A percentile compares a stretch with the other conserved stretches of the same genome.
These are phyloP conservation scores for Syngnathus rostellatus DNA, from an alignment of 2,797 vertebrate genomes.

Conservation along the genomic window DNA sequence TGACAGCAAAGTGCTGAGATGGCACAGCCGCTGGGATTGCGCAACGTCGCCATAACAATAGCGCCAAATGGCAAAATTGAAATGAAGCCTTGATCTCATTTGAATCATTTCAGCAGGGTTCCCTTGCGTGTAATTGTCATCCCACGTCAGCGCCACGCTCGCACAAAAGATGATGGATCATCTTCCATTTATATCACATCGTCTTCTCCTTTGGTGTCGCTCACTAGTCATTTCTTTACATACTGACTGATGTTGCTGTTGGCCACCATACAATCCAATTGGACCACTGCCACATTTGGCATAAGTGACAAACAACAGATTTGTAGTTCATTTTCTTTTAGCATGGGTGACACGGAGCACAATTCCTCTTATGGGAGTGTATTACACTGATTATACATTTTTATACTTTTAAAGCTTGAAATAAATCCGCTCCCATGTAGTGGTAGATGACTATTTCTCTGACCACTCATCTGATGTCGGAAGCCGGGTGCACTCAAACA, in stretches of 20 bases:
- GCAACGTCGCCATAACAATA: constrained; percentile 38
- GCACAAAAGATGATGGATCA: constrained; percentile 33
- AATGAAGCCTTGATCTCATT: constrained; percentile 40
- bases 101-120: constrained; percentile 20
- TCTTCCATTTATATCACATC: constrained; percentile 27
- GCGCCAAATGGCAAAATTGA: constrained; percentile 23
- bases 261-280: not conserved
- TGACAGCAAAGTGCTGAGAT: not conserved
- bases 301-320: not conserved
- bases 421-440: constrained; percentile 28
- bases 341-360: not conserved
- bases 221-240: constrained; percentile 9
- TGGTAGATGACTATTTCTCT: constrained; percentile 1
- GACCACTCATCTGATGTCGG: constrained; percentile 22
- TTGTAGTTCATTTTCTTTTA: not conserved
- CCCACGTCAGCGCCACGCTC: constrained; percentile 23
- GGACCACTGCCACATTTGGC: not conserved
- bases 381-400: not conserved
- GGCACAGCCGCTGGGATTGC: constrained; percentile 12
- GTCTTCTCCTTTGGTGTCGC: constrained; percentile 2
- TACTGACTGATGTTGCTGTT: not conserved
- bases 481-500: constrained; percentile 34
- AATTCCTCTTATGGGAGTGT: not conserved
- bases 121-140: constrained; percentile 29
- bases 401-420: constrained; percentile 4